These are phyloP conservation scores for Leptopilina myrica DNA, from an alignment of 2,888 invertebrate genomes.

Conservation along the genomic window DNA sequence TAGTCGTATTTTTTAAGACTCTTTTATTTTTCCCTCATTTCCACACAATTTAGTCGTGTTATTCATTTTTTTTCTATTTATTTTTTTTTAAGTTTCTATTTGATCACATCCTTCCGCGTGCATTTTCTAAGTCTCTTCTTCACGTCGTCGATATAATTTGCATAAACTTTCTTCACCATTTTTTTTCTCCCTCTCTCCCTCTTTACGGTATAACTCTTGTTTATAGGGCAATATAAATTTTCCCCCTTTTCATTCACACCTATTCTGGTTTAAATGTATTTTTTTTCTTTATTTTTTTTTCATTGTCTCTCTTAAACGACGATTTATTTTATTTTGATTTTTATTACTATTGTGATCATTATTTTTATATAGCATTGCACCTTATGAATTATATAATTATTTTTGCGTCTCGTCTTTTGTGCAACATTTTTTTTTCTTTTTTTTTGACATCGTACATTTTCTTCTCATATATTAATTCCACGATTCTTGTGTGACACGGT, in stretches of 20 bases:
- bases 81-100: neutral
- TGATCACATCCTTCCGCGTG: constrained; percentile 12
- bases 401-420: neutral
- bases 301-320: neutral
- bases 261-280: neutral
- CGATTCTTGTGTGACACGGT: neutral
- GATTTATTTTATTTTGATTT: neutral
- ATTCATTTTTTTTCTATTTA: no score
- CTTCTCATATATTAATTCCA: no score
- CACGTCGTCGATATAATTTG: constrained; percentile 9
- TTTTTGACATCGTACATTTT: neutral
- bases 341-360: neutral
- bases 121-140: constrained; percentile 1
- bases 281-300: neutral
- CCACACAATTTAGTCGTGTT: neutral
- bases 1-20: neutral
- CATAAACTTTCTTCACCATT: neutral
- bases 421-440: neutral
- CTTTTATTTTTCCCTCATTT: neutral
- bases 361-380: neutral
- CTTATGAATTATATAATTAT: neutral
- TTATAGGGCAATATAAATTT: neutral
- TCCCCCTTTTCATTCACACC: neutral
- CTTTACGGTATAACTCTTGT: no score
- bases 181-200: no score